Conservation (phyloP, 2,113 vertebrate species). For the Leucopsar rothschildi region DNA sequence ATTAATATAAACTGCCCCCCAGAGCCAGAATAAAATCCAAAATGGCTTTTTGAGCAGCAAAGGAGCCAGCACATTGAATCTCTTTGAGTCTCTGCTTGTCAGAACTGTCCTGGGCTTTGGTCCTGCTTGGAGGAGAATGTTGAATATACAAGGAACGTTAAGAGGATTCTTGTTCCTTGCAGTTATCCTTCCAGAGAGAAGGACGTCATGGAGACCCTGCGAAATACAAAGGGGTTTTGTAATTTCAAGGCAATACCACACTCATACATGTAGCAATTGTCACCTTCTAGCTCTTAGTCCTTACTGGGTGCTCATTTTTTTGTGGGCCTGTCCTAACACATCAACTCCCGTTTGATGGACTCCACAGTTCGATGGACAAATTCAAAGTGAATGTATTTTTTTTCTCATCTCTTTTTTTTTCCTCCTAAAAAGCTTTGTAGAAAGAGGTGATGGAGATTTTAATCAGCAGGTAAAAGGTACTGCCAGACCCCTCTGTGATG, state of each 20-base stretch:
- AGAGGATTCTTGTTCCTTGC: neutral
- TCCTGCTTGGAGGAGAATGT: neutral
- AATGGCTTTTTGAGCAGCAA: neutral
- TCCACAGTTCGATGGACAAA: neutral
- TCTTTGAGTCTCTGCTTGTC: constrained; percentile 11
- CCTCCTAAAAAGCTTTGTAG: neutral
- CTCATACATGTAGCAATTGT: neutral
- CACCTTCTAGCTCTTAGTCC: neutral
- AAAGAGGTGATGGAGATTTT: neutral
- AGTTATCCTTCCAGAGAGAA: neutral
- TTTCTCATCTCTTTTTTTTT: neutral
- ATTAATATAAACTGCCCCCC: constrained; percentile 14
- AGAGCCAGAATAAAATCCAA: constrained; percentile 17
- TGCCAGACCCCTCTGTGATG: neutral
- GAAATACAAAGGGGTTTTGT: neutral
- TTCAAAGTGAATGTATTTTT: neutral
- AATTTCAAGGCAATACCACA: neutral
- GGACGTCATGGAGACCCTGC: neutral
- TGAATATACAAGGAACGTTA: neutral
- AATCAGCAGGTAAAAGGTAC: neutral
- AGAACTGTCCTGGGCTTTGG: neutral
- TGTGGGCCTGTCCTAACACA: neutral
- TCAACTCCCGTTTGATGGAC: neutral
- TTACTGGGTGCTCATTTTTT: neutral
- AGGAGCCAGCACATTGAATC: neutral